Base-by-base conservation (phyloP, 1,140 invertebrate species). In the Drosophila gunungcola region DNA sequence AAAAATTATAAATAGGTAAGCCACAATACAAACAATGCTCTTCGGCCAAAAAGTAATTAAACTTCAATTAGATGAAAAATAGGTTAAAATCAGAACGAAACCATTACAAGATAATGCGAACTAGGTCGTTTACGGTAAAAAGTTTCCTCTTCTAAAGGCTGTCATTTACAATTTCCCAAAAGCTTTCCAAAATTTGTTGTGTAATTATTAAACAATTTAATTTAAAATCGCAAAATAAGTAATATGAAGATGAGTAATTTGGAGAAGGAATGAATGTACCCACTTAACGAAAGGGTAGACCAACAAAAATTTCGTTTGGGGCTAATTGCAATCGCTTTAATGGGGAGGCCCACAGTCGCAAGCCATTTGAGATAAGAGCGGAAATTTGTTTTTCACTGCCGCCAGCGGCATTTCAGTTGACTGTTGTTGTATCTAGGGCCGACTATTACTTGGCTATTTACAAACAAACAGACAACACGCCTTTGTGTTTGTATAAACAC, bases 291-390 rank as follows among this genome's bases (percentile, higher is more conserved):
- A 49, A 77, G 62, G 27, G 80, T 67, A 78, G 16, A 16, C 10
- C 34, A 38, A 55, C 32, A 45, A 74, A 60, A 67, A n/a, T 55
- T 49, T 60, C 53, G 39, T 68, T 51, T 78, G 57, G 55, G 78
- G 74, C 64, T 82, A 85, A 88, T 82, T 86, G 74, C 83, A 78
- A 82, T 78, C 70, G 74, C 46, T 78, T 86, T 85, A 80, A 85
- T 85, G 73, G 62, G 34, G 49, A 56, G 29, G 29, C 29, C 29
- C 29, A 32, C 6, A 32, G 63, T 41, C 36, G 52, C 29, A 10
- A 11, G 43, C 68, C 65, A 70, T 72, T 72, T 41, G n/a, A 72
- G 68, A 85, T 81, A 86, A 86, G 68, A 81, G 78, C 78, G 78
- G 48, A 78, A 81, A 86, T 85, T 81, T 81, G 73, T 80, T 80